phyloP scores from a whole-genome alignment of 2,113 vertebrate genomes.

The Nerophis lumbriciformis region DNA sequence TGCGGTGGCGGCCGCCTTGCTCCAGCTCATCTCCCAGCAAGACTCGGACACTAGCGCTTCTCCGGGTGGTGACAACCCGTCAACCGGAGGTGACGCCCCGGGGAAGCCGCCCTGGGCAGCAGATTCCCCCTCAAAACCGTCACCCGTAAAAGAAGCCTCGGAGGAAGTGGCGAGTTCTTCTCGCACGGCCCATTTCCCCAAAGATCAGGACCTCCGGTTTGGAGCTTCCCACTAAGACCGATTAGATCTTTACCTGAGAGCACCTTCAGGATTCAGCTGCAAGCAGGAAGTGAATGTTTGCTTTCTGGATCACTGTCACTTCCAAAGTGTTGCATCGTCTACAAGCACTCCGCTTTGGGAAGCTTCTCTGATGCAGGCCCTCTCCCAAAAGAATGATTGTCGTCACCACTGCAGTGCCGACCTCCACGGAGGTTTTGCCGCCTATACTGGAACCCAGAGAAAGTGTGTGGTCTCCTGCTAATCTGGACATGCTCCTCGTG shows the following conservation, averaged over 20 bases:
- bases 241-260: constrained; percentile 58
- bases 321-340: constrained; percentile 15
- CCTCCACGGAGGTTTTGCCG: constrained; percentile 6
- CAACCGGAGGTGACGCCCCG: constrained; percentile 34
- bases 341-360: constrained; percentile 17
- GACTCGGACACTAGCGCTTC: constrained; percentile 71
- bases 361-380: constrained; percentile 14
- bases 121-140: constrained; percentile 42
- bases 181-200: constrained; percentile 78
- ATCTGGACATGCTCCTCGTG: constrained; percentile 29
- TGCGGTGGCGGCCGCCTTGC: constrained; percentile 84
- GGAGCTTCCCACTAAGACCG: constrained; percentile 71
- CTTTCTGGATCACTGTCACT: constrained; percentile 33
- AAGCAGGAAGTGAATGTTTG: constrained; percentile 57
- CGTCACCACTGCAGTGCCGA: constrained; percentile 35
- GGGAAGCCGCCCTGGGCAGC: constrained; percentile 41
- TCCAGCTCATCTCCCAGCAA: constrained; percentile 90
- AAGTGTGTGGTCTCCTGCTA: constrained; percentile 5
- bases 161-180: constrained; percentile 32
- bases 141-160: constrained; percentile 40
- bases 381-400: constrained; percentile 46
- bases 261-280: constrained; percentile 12
- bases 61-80: constrained; percentile 55
- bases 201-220: constrained; percentile 95
- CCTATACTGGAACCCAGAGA: no score